Conservation (phyloP, 2,113 vertebrate genomes). For the Salvelinus fontinalis region DNA sequence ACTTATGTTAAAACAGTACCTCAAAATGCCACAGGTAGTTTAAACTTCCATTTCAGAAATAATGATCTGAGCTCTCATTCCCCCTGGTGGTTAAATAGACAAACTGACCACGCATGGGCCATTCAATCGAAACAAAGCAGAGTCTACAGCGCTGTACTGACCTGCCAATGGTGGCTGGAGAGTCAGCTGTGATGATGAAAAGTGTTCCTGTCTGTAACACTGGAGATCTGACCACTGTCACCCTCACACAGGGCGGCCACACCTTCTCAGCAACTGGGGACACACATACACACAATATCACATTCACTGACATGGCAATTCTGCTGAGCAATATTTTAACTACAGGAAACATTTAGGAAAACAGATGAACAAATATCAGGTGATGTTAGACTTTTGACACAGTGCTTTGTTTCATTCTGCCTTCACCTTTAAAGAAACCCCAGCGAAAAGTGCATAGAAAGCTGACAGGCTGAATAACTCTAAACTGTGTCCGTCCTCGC, state of each 20-base stretch:
- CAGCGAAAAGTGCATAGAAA: background rate
- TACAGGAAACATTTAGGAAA: no score
- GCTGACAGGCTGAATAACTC: background rate
- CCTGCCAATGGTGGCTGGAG: constrained; percentile 91
- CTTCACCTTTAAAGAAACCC: background rate
- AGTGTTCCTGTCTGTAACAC: constrained; percentile 91
- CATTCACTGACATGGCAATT: background rate
- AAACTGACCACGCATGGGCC: background rate
- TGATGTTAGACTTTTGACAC: no score
- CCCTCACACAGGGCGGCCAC: constrained; percentile 96
- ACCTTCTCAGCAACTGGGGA: constrained; percentile 50
- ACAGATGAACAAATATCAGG: no score
- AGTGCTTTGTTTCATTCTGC: background rate
- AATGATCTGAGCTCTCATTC: background rate
- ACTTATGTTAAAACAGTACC: background rate
- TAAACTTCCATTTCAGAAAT: no score
- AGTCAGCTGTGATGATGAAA: constrained; percentile 95
- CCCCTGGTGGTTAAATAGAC: background rate
- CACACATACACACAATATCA: constrained; percentile 4
- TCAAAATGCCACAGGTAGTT: background rate
- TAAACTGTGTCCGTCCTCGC: background rate
- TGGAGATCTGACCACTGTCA: constrained; percentile 93
- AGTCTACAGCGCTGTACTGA: constrained; percentile 57
- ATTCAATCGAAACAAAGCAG: background rate
- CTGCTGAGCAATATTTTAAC: no score